phyloP scores from a whole-genome alignment of 2,113 vertebrate species.

The Phaethon lepturus region DNA sequence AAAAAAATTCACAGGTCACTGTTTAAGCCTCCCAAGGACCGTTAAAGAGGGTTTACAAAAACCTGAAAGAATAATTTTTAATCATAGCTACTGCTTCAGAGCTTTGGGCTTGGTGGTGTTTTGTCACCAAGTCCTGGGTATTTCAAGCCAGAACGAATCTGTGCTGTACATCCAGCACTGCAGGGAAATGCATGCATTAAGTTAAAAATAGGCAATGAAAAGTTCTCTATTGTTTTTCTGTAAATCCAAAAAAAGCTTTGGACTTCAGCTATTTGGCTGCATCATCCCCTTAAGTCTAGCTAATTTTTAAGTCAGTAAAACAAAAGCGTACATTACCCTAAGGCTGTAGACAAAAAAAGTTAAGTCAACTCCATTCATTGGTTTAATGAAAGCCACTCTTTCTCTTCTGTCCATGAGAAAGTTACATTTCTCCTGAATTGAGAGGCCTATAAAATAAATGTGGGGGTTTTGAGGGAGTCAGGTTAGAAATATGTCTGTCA shows the following conservation, averaged over 20 bases:
- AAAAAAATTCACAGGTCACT: background rate
- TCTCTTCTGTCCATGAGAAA: background rate
- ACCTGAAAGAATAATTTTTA: background rate
- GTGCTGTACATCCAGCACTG: background rate
- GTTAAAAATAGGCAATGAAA: background rate
- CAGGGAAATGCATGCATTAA: background rate
- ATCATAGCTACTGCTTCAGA: background rate
- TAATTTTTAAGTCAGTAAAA: background rate
- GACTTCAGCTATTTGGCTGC: background rate
- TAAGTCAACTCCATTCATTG: background rate
- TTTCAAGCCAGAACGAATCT: background rate
- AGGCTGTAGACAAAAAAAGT: background rate
- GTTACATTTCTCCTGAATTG: background rate
- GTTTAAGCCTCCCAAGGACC: background rate
- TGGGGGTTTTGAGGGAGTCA: rapidly evolving
- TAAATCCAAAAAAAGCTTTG: background rate
- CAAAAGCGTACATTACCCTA: background rate
- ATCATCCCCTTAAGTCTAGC: background rate
- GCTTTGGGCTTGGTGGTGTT: background rate
- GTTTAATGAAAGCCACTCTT: background rate
- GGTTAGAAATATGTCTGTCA: background rate
- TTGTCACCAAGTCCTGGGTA: background rate
- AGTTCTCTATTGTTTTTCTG: background rate
- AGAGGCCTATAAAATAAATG: background rate
- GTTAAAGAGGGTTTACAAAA: background rate